These are phyloP conservation scores for Prosopocoilus inquinatus DNA, from an alignment of 2,888 invertebrate species.

Conservation along the genomic window DNA sequence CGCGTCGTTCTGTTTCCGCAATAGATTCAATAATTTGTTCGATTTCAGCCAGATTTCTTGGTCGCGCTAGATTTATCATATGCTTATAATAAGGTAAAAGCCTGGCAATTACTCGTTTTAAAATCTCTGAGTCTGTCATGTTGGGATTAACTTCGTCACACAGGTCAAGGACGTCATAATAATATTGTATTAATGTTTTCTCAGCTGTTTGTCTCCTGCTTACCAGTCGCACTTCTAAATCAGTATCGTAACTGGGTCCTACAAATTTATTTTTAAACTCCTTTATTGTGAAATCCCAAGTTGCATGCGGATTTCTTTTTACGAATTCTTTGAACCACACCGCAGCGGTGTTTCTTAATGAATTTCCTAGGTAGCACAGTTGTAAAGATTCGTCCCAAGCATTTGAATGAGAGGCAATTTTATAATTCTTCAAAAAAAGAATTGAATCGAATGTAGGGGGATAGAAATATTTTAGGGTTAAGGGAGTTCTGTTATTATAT, in stretches of 20 bases:
- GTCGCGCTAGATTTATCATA: not conserved
- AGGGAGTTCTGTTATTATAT: not conserved
- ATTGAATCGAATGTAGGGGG: not conserved
- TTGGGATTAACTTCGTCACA: not conserved
- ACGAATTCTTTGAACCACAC: not conserved
- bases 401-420: not conserved
- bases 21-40: not conserved
- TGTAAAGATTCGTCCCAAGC: not conserved
- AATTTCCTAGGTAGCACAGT: not conserved
- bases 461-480: not conserved
- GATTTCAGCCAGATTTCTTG: not conserved
- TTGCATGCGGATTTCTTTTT: not conserved
- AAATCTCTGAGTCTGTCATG: not conserved
- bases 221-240: not conserved
- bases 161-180: not conserved
- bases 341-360: not conserved
- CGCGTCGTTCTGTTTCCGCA: not conserved
- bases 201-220: not conserved
- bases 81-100: not conserved
- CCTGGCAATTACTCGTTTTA: not conserved
- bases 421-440: not conserved
- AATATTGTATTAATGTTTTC: not conserved
- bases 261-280: slow-evolving; percentile 1
- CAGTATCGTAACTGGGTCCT: not conserved
- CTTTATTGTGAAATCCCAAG: not conserved